These are phyloP conservation scores for Misgurnus anguillicaudatus DNA, from an alignment of 2,113 vertebrate genomes.

Conservation along the genomic window DNA sequence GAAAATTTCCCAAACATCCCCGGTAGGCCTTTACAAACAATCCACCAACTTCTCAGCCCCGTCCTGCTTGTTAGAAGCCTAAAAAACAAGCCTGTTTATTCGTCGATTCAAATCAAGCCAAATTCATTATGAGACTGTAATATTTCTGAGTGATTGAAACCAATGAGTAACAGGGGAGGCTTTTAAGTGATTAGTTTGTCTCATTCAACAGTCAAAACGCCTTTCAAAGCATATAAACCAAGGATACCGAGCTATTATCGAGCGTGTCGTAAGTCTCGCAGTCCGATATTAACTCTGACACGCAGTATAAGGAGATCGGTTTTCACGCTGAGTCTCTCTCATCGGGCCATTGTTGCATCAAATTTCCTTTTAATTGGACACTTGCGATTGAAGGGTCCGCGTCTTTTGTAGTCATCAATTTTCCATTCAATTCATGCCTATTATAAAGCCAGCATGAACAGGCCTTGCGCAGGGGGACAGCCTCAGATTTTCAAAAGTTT, in stretches of 20 bases:
- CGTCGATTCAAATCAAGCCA: constrained; percentile 16
- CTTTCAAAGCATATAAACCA: background rate
- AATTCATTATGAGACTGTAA: constrained; percentile 20
- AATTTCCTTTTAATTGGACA: constrained; percentile 52
- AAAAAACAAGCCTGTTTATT: constrained; percentile 25
- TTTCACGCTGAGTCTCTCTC: constrained; percentile 28
- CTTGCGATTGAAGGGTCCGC: constrained; percentile 38
- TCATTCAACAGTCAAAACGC: constrained; percentile 23
- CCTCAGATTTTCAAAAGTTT: constrained; percentile 44
- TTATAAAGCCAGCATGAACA: constrained; percentile 17
- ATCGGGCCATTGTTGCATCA: constrained; percentile 37
- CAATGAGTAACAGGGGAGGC: constrained; percentile 5
- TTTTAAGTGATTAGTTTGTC: constrained; percentile 31
- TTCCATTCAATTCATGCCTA: constrained; percentile 39
- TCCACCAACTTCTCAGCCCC: background rate
- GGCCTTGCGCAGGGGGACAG: constrained; percentile 22
- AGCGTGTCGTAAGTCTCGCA: background rate
- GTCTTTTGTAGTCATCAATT: constrained; percentile 47
- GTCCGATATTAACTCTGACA: constrained; percentile 18
- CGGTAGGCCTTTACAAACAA: constrained; percentile 9
- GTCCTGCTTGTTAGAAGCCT: constrained; percentile 6
- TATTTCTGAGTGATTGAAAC: constrained; percentile 26
- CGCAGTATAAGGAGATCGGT: constrained; percentile 15
- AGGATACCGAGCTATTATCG: constrained; percentile 2
- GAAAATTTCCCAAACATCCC: background rate